Evolutionary conservation across 2,113 vertebrate species (phyloP).

Genomic region (Sarotherodon lohbergeri): DNA sequence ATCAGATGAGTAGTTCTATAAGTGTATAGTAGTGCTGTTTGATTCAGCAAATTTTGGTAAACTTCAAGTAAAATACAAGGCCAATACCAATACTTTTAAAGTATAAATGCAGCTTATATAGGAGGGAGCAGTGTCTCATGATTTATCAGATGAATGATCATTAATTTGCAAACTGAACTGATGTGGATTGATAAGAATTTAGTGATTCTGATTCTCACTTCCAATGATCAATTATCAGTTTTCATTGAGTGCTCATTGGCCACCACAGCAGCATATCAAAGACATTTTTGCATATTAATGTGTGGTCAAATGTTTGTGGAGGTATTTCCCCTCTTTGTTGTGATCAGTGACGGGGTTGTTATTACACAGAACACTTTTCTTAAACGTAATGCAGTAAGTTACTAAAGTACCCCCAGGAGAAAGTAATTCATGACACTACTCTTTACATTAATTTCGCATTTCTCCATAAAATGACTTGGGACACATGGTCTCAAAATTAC

Average conservation of each 20-base stretch:
- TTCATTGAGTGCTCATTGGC: background rate
- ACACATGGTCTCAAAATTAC: background rate
- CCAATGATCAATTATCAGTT: background rate
- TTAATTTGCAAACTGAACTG: background rate
- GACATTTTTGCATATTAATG: background rate
- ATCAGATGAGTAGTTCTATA: background rate
- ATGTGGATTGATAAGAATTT: background rate
- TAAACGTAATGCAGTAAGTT: background rate
- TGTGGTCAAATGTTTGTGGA: background rate
- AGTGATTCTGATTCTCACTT: background rate
- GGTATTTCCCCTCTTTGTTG: background rate
- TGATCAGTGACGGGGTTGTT: background rate
- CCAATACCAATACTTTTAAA: background rate
- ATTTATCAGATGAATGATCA: background rate
- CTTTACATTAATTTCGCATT: background rate
- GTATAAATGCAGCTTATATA: background rate
- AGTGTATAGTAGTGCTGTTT: background rate
- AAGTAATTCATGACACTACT: background rate
- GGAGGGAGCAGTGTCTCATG: accelerated
- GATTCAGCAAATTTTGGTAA: background rate
- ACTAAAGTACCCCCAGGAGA: background rate
- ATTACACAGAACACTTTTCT: background rate
- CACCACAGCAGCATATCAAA: background rate
- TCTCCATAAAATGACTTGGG: background rate
- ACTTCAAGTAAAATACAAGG: background rate